Evolutionary conservation across 2,797 vertebrate genomes (phyloP), one percentile per base, ranked within the genome.

Genomic region (Sciurus vulgaris): DNA sequence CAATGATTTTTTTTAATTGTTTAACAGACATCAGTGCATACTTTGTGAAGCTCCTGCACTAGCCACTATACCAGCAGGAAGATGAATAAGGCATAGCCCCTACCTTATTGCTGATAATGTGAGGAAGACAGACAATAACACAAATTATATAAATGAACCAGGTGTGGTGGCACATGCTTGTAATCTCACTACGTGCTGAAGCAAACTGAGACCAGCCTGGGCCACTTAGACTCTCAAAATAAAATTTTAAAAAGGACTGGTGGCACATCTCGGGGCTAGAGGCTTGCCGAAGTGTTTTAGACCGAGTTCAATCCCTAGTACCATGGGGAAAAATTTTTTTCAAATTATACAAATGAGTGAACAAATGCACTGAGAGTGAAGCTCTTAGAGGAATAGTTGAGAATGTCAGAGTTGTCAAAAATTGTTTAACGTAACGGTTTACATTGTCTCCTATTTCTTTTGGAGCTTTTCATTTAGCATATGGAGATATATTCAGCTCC

Each of bases 361-460:
- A 74, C 15, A 47, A 33, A 77, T 44, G 5, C 84, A 35, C 28
- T 87, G 24, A 41, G 35, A 72, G 10, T 35, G 33, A 54, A 81
- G 5, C 20, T 61, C 0, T 22, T 44, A 33, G 18, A 56, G 49
- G 11, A 41, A 38, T 35, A 76, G 72, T 11, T 4, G 13, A 33
- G 54, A 63, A 26, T 5, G 10, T 11, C 18, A 83, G 26, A 26
- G 49, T 15, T 94, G 63, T 83, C 24, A 59, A 26, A 73, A 96
- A 90, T 38, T 65, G 11, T 54, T 41, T 94, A 97, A 83, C 15
- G 35, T 79, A 72, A 30, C 61, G 78, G 76, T 73, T 91, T 65
- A 56, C 30, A 26, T 69, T 26, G 26, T 83, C 63, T 73, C 41
- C 11, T 89, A 1, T 83, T 18, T 63, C 44, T 41, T 33, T 93